Conservation (phyloP, 2,888 invertebrate species). For the Agrotis clavis region DNA sequence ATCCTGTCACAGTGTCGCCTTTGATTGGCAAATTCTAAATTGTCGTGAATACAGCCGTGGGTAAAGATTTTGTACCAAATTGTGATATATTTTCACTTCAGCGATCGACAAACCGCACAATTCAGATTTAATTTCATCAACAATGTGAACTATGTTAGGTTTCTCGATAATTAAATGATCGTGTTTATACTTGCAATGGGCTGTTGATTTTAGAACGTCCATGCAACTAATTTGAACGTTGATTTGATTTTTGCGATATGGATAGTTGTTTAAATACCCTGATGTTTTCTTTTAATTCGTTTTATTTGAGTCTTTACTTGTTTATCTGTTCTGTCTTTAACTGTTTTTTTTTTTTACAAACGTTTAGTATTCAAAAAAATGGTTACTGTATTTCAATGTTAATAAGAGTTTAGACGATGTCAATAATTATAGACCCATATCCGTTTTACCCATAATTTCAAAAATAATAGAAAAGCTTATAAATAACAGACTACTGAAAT, state of each 20-base stretch:
- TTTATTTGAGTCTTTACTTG: neutral
- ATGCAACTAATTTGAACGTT: conserved; percentile 6
- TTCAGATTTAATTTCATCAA: conserved; percentile 62
- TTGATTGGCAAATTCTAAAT: no score
- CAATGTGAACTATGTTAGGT: conserved; percentile 55
- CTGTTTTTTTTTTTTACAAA: no score
- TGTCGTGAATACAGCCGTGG: no score
- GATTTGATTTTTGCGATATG: conserved; percentile 19
- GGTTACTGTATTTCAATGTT: no score
- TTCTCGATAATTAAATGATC: conserved; percentile 60
- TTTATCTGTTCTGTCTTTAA: no score
- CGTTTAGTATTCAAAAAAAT: no score
- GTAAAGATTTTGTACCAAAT: conserved; percentile 65
- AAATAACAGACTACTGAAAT: no score
- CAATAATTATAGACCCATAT: no score
- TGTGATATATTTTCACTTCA: conserved; percentile 66
- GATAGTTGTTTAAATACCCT: neutral
- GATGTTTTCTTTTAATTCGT: neutral
- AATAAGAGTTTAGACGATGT: no score
- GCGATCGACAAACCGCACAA: conserved; percentile 52
- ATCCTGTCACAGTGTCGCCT: no score
- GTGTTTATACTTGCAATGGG: conserved; percentile 47
- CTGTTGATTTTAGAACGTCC: conserved; percentile 36
- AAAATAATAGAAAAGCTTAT: no score
- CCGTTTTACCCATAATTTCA: no score